phyloP scores from a whole-genome alignment of 2,797 vertebrate species.

The Lateolabrax maculatus region DNA sequence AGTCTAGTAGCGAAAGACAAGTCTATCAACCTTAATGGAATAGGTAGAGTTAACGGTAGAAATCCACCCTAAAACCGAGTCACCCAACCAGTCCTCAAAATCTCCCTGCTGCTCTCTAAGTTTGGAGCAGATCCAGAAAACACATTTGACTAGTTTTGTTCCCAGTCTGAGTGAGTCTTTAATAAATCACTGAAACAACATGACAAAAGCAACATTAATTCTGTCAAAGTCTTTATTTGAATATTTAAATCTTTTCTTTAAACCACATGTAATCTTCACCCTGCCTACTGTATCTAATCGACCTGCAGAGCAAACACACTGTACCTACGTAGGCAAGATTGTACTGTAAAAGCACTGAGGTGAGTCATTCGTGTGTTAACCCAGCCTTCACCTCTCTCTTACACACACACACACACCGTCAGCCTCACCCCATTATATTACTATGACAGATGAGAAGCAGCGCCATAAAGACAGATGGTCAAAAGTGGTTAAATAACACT shows the following conservation, averaged over 20 bases:
- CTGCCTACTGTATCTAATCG: constrained; percentile 54
- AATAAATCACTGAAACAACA: constrained; percentile 39
- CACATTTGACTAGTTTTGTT: constrained; percentile 46
- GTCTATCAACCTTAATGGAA: not conserved
- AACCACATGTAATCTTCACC: constrained; percentile 36
- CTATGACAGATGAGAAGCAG: constrained; percentile 54
- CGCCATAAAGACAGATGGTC: constrained; percentile 62
- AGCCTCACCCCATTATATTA: constrained; percentile 64
- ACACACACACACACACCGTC: constrained; percentile 46
- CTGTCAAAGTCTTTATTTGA: constrained; percentile 35
- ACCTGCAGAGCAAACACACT: constrained; percentile 65
- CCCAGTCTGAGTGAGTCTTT: constrained; percentile 23
- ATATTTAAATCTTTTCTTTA: constrained; percentile 33
- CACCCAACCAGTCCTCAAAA: constrained; percentile 38
- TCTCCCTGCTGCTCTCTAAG: constrained; percentile 25
- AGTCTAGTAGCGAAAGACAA: too few relatives aligned
- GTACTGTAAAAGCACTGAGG: constrained; percentile 59
- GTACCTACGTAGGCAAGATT: constrained; percentile 35
- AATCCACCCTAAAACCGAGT: constrained; percentile 45
- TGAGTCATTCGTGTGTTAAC: constrained; percentile 67
- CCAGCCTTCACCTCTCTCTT: constrained; percentile 29
- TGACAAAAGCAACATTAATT: constrained; percentile 33
- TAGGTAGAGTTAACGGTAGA: constrained; percentile 13
- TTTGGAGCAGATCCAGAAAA: constrained; percentile 38
- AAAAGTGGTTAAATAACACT: constrained; percentile 59